These are phyloP conservation scores for Meta bourneti DNA, from an alignment of 2,888 invertebrate species.

Conservation along the genomic window DNA sequence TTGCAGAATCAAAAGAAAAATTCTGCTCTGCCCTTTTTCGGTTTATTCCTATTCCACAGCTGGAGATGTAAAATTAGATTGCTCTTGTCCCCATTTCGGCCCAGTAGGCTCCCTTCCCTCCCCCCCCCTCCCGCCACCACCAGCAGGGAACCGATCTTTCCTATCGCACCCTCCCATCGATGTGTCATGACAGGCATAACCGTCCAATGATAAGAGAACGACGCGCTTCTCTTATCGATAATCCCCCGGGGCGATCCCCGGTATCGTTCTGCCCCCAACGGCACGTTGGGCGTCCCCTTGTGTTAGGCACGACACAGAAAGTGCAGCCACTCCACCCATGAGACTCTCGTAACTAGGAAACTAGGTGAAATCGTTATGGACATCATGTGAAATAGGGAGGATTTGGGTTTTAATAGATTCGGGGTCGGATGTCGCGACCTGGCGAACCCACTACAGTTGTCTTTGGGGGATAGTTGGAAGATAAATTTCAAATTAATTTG, in stretches of 20 bases:
- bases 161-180: background rate
- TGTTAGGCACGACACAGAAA: background rate
- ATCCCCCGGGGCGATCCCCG: conserved; percentile 38
- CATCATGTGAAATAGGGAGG: too few species aligned
- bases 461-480: background rate
- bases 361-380: conserved; percentile 16
- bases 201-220: conserved; percentile 22
- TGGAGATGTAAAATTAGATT: background rate
- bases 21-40: too few species aligned
- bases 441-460: too few species aligned
- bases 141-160: background rate
- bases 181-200: conserved; percentile 32
- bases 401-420: too few species aligned
- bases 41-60: too few species aligned
- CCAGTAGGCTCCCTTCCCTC: background rate
- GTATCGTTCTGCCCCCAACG: conserved; percentile 25
- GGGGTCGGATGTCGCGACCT: too few species aligned
- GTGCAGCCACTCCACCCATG: background rate
- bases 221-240: conserved; percentile 28
- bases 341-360: conserved; percentile 8
- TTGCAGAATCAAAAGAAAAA: background rate
- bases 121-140: background rate
- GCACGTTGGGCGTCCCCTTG: too few species aligned
- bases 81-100: background rate
- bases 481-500: background rate